Evolutionary conservation across 2,797 vertebrate genomes (phyloP).

Genomic region (Allobates femoralis): DNA sequence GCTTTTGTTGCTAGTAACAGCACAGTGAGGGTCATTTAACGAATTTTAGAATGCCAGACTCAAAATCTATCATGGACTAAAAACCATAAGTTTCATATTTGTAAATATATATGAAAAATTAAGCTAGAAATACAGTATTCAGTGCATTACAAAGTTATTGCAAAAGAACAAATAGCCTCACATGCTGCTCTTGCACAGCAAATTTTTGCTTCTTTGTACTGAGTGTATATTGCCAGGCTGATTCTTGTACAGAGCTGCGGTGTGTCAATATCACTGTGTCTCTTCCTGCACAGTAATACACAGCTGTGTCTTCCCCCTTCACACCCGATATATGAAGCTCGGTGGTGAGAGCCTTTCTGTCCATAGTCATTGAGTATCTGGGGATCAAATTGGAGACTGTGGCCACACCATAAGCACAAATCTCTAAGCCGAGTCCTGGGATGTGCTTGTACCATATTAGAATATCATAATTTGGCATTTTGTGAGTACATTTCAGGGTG

Average conservation of each 20-base stretch:
- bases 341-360: neutral
- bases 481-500: slow-evolving; percentile 22
- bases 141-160: no score
- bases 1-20: no score
- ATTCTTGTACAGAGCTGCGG: slow-evolving; percentile 49
- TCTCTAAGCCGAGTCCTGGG: neutral
- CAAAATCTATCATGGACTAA: no score
- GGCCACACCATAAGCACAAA: neutral
- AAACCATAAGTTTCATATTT: no score
- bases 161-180: no score
- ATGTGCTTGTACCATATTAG: slow-evolving; percentile 36
- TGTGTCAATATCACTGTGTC: slow-evolving; percentile 57
- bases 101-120: no score
- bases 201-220: no score
- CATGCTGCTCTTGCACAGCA: no score
- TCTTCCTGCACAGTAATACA: slow-evolving; percentile 63
- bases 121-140: no score
- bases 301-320: slow-evolving; percentile 42
- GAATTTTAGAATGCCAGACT: no score
- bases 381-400: neutral
- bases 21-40: no score
- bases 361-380: slow-evolving; percentile 9
- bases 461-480: neutral
- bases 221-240: neutral
- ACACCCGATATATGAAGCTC: neutral